These are phyloP conservation scores for Nothocercus nigrocapillus DNA, from an alignment of 2,113 vertebrate species.

Conservation along the genomic window DNA sequence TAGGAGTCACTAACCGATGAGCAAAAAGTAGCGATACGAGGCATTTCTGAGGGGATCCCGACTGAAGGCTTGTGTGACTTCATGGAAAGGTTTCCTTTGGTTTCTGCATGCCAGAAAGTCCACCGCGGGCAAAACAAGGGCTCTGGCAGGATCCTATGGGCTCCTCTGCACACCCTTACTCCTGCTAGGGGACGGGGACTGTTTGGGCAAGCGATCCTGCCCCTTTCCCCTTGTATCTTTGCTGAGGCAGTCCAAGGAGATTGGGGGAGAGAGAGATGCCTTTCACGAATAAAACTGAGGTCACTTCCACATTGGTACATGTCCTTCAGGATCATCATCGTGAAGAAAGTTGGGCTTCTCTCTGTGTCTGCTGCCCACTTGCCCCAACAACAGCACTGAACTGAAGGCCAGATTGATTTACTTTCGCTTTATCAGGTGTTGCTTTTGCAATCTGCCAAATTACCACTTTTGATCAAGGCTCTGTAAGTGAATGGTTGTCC, in stretches of 20 bases:
- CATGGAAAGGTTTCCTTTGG: neutral
- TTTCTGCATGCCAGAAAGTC: neutral
- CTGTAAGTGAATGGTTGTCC: neutral
- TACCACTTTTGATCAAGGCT: neutral
- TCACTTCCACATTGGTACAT: fast-evolving
- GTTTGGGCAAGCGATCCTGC: fast-evolving
- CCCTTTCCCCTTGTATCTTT: neutral
- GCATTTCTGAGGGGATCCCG: neutral
- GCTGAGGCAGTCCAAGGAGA: neutral
- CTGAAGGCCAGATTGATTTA: neutral
- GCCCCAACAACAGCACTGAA: neutral
- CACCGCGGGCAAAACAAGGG: no score
- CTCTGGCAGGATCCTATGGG: neutral
- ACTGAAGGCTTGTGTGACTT: neutral
- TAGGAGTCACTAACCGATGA: neutral
- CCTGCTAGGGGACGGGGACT: neutral
- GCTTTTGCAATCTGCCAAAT: neutral
- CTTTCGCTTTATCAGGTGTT: neutral
- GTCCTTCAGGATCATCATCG: neutral
- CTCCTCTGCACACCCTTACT: neutral
- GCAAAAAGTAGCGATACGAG: neutral
- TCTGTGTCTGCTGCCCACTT: neutral
- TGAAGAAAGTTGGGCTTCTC: neutral
- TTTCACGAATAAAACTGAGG: neutral
- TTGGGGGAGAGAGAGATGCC: fast-evolving